These are phyloP conservation scores for Rhopilema esculentum DNA, from an alignment of 30 jellyfish, hydroid and myxozoan species.

Conservation along the genomic window DNA sequence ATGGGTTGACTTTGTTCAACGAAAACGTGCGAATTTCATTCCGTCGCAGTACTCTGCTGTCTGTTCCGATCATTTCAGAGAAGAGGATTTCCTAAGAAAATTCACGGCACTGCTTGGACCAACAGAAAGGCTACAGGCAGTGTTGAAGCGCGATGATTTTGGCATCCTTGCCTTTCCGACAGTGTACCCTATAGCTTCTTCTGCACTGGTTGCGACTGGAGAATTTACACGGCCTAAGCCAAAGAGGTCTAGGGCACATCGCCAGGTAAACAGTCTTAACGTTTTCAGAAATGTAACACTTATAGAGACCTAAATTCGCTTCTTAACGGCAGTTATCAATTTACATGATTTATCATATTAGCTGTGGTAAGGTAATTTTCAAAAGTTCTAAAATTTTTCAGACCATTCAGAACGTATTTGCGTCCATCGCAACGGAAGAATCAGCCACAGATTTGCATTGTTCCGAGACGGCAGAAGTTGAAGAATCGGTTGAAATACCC, in stretches of 20 bases:
- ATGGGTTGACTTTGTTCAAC: not conserved
- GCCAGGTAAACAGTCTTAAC: not conserved
- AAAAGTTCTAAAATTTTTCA: not conserved
- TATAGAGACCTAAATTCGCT: not conserved
- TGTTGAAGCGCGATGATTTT: not conserved
- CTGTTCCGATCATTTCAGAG: not conserved
- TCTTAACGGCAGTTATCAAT: not conserved
- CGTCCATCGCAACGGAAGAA: not conserved
- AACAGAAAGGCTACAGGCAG: not conserved
- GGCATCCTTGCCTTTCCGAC: not conserved
- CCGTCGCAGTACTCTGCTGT: not conserved
- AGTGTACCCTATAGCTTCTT: not conserved
- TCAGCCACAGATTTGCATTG: not conserved
- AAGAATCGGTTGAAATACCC: not conserved
- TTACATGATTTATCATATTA: not conserved
- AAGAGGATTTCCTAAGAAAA: not conserved
- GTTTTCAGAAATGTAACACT: not conserved
- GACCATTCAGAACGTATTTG: not conserved
- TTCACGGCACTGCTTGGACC: not conserved
- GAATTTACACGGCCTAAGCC: not conserved
- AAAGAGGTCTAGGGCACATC: not conserved
- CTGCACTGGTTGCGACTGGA: not conserved
- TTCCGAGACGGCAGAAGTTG: not conserved
- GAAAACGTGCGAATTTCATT: not conserved
- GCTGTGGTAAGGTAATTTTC: not conserved